phyloP scores from a whole-genome alignment of 2,113 vertebrate species.

The Strix aluco region DNA sequence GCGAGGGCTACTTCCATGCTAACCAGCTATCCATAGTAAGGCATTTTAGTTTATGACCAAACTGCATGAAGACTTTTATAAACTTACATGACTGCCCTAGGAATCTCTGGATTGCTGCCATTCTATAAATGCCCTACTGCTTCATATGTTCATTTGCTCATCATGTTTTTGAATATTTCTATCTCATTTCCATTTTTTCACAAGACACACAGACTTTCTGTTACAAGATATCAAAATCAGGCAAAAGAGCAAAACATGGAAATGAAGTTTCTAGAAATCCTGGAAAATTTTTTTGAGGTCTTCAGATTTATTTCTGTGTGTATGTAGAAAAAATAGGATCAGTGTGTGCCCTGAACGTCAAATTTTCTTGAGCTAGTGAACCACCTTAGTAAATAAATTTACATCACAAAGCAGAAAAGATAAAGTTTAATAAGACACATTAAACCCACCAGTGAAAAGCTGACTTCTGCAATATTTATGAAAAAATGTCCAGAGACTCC shows the following conservation, averaged over 20 bases:
- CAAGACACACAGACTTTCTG: neutral
- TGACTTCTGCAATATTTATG: neutral
- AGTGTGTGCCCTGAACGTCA: neutral
- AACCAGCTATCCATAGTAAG: neutral
- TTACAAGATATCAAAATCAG: neutral
- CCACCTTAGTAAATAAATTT: neutral
- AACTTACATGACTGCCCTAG: neutral
- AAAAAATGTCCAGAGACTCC: neutral
- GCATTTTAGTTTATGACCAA: neutral
- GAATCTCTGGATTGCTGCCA: neutral
- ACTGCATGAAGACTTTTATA: neutral
- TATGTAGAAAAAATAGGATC: neutral
- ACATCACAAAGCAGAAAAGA: neutral
- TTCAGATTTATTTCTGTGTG: neutral
- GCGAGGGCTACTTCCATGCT: neutral
- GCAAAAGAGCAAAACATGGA: neutral
- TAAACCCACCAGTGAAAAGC: neutral
- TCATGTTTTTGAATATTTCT: neutral
- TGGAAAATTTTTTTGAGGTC: neutral
- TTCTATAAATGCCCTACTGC: neutral
- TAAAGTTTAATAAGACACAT: neutral
- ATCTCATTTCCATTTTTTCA: slow-evolving; percentile 13
- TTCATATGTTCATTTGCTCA: neutral
- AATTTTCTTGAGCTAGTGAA: neutral
- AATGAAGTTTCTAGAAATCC: neutral